Base-by-base conservation (phyloP, 2,113 vertebrate genomes). In the Zeus faber region DNA sequence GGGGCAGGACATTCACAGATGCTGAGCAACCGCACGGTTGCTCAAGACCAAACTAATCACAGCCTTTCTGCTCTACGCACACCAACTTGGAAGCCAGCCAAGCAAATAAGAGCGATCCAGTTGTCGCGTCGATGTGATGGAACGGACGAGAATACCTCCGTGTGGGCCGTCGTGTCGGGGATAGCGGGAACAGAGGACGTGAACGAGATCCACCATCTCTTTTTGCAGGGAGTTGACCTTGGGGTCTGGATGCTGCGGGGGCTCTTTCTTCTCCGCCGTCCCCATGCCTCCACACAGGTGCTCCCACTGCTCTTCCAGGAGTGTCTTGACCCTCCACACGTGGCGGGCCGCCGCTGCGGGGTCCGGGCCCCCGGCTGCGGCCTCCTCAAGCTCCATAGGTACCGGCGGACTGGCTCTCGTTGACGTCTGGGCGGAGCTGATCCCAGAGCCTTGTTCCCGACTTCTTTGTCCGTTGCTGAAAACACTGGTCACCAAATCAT, bases 221-320 rank as follows among this genome's bases (percentile, higher is more conserved):
- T 87, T 87, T 84, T 98, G 95, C 55, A 98, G 92, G 66, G 88
- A 91, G 81, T 89, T 92, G 71, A 97, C 91, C 61, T 92, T 93
- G 16, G 93, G 91, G 46, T 93, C 91, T 0, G 91, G 89, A 54
- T 93, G 93, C 43, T 88, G 89, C 35, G 89, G 89, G 18, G 89
- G 87, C 0, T 75, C 87, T 0, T 85, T 88, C 50, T 89, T 70
- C 68, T 91, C 92, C 0, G 26, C 9, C n/a, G 88, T 86, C 58
- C 90, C 85, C 2, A 4, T 41, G 27, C 89, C 84, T 0, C 87
- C 86, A 76, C 94, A 92, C 72, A 97, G 73, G 71, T 89, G 94
- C 57, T 83, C 89, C 95, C 95, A 97, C 81, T 99, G 97, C 74
- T 98, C 89, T 60, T 95, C 88, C 54, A 99, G 76, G 8, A 98